Evolutionary conservation across 1,140 invertebrate species (phyloP), one percentile per base, ranked within the genome.

Genomic region (Laupala kohalensis): DNA sequence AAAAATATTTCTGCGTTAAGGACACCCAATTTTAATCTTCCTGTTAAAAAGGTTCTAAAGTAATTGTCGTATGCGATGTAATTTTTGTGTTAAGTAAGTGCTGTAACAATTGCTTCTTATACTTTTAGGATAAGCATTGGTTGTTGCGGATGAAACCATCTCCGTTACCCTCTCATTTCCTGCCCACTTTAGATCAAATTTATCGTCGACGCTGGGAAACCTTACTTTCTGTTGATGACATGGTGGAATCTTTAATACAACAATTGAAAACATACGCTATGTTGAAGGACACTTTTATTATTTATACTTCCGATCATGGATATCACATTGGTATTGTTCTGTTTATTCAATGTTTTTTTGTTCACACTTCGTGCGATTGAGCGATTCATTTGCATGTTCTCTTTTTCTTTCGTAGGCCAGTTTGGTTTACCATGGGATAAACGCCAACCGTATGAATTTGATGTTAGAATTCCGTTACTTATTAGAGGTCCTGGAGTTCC

Each of bases 251-350:
- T 70, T 78, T 95, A 6, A 77, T 93, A 15, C 75, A 81, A 2
- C 77, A 82, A 25, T 78, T 94, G 63, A 80, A 86, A 64, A 74
- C 79, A 4, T 78, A 81, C 19, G 77, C 84, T 6, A 62, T 88
- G 3, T 77, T 94, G 6, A 79, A 91, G 5, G 84, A 92, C 75
- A 95, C 93, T 4, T 94, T 90, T 77, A 78, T 95, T 0, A 87
- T 95, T 66, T 93, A 90, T 75, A 90, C 92, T 0, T 94, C 93
- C 0, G 93, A 96, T 78, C 94, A 95, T 83, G 93, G 93, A 67
- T 96, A 89, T 81, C 94, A 96, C 82, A 82, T 95, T 76, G 92
- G 92, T 89, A 82, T 64, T 30, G 63, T 30, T 24, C 13, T 6
- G n/a, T n/a, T n/a, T n/a, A n/a, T n/a, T n/a, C n/a, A n/a, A n/a